These are phyloP conservation scores for Gobio gobio DNA, from an alignment of 2,113 vertebrate species.

Conservation along the genomic window DNA sequence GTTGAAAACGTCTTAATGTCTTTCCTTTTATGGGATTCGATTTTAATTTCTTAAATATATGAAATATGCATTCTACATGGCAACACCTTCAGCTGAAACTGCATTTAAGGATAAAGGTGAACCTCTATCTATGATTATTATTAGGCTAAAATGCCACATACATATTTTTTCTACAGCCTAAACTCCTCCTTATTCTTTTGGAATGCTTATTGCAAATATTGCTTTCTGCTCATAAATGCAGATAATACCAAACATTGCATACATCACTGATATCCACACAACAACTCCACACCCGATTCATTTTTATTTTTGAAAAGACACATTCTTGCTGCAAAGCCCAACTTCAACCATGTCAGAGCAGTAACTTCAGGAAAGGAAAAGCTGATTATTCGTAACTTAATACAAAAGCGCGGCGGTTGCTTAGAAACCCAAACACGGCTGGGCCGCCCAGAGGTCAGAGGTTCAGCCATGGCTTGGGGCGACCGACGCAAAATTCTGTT, in stretches of 20 bases:
- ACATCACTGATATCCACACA: too few relatives aligned
- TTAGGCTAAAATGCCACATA: neutral
- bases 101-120: neutral
- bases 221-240: too few relatives aligned
- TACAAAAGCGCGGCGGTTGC: neutral
- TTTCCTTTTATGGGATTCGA: neutral
- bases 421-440: constrained; percentile 30
- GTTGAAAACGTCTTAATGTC: neutral
- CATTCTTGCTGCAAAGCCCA: neutral
- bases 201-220: too few relatives aligned
- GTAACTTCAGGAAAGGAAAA: constrained; percentile 31
- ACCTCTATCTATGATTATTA: neutral
- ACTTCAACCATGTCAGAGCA: neutral
- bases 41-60: neutral
- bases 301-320: neutral
- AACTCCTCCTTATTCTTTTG: too few relatives aligned
- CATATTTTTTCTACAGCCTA: neutral
- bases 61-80: neutral
- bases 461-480: constrained; percentile 47
- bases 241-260: too few relatives aligned
- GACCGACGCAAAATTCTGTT: constrained; percentile 20
- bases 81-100: neutral
- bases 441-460: constrained; percentile 26
- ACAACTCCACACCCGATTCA: too few relatives aligned
- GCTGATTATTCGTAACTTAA: constrained; percentile 37